Conservation (phyloP, 2,888 invertebrate genomes). For the Lasiommata megera region DNA sequence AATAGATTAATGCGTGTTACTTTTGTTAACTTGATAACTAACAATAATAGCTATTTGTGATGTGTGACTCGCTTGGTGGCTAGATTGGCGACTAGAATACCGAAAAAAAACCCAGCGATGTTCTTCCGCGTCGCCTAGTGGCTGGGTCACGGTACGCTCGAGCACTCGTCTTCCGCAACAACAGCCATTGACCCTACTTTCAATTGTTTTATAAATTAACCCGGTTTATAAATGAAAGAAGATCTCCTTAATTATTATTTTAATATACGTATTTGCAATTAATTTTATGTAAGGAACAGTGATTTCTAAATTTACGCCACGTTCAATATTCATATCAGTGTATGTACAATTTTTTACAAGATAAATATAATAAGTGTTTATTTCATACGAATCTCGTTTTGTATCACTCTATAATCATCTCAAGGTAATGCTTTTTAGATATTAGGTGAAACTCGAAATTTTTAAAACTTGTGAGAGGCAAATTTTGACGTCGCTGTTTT, state of each 20-base stretch:
- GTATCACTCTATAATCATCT: conserved; percentile 48
- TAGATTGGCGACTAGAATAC: too few relatives aligned
- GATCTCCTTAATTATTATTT: conserved; percentile 45
- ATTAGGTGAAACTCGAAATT: conserved; percentile 56
- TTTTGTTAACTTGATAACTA: too few relatives aligned
- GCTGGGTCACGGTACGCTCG: too few relatives aligned
- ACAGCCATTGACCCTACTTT: neutral
- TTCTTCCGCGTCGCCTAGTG: too few relatives aligned
- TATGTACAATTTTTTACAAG: conserved; percentile 55
- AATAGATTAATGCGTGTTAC: too few relatives aligned
- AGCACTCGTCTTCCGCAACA: too few relatives aligned
- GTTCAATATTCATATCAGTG: conserved; percentile 43
- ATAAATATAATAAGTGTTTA: conserved; percentile 38
- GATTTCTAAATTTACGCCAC: conserved; percentile 51
- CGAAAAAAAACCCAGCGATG: too few relatives aligned
- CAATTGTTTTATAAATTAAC: neutral
- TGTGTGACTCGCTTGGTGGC: too few relatives aligned
- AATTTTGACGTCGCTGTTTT: conserved; percentile 62
- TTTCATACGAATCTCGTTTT: conserved; percentile 43
- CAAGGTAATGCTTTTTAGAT: conserved; percentile 62
- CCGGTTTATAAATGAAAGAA: conserved; percentile 1
- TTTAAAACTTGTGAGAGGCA: conserved; percentile 49
- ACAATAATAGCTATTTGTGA: too few relatives aligned
- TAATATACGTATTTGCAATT: conserved; percentile 51
- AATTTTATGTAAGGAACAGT: conserved; percentile 50